phyloP scores from a whole-genome alignment of 2,797 vertebrate species.

The Darevskia nairensis region DNA sequence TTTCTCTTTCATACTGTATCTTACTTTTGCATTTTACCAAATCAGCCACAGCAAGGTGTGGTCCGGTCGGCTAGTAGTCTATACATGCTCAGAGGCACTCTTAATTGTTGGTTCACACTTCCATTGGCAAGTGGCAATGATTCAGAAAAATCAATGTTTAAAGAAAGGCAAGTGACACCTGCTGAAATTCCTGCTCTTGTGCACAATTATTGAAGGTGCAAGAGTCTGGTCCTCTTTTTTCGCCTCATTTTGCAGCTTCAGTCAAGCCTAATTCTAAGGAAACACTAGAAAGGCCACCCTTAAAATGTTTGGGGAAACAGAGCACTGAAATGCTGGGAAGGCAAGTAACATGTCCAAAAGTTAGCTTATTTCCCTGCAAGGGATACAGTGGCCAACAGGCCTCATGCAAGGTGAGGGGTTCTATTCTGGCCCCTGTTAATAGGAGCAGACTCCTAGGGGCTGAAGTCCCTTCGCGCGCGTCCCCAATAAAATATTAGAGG shows the following conservation, averaged over 20 bases:
- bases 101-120: background rate
- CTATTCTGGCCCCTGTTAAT: background rate
- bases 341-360: background rate
- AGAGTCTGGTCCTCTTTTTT: background rate
- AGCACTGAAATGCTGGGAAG: background rate
- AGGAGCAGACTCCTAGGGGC: too few relatives aligned
- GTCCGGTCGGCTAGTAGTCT: background rate
- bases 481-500: background rate
- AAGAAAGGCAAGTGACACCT: background rate
- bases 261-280: background rate
- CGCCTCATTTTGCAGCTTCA: background rate
- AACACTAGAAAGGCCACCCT: background rate
- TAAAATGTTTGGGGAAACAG: background rate
- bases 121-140: background rate
- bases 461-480: too few relatives aligned
- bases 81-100: background rate
- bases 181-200: background rate
- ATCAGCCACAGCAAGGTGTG: too few relatives aligned
- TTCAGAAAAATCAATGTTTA: background rate
- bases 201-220: background rate
- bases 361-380: background rate
- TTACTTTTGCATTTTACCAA: too few relatives aligned
- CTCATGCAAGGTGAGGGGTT: too few relatives aligned
- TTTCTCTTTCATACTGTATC: too few relatives aligned
- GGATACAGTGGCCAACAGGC: background rate